These are phyloP conservation scores for Girardia tigrina DNA, from an alignment of 2,888 invertebrate genomes.

Conservation along the genomic window DNA sequence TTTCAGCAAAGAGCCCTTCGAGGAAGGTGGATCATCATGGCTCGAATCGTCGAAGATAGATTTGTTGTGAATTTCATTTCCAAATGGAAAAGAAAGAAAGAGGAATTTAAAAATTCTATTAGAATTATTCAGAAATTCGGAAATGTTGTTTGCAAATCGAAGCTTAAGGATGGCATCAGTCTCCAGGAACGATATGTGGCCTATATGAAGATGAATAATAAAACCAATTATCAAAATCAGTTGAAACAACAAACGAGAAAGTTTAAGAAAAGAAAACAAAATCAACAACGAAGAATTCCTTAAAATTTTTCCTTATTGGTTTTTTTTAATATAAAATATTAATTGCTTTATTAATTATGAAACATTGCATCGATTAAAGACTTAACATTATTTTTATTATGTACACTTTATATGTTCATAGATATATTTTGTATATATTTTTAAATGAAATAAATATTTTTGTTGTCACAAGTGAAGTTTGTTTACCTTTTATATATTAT, in stretches of 20 bases:
- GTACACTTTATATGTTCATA: too few species aligned
- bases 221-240: background rate
- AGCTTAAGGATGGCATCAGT: background rate
- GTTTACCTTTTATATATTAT: too few species aligned
- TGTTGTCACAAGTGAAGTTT: too few species aligned
- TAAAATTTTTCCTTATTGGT: too few species aligned
- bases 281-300: too few species aligned
- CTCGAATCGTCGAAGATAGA: background rate
- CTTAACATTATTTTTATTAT: too few species aligned
- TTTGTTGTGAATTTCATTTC: slow-evolving; percentile 16
- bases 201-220: slow-evolving; percentile 5
- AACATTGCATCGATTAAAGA: too few species aligned
- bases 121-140: slow-evolving; percentile 10
- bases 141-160: background rate
- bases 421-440: too few species aligned
- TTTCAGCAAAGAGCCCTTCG: background rate
- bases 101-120: slow-evolving; percentile 21
- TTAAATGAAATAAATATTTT: too few species aligned
- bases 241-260: background rate
- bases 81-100: slow-evolving; percentile 28
- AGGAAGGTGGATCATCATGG: slow-evolving; percentile 12
- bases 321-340: too few species aligned
- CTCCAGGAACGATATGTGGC: slow-evolving; percentile 7
- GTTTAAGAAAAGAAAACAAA: too few species aligned
- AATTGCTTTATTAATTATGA: too few species aligned